Base-by-base conservation (phyloP, 2,797 vertebrate species). In the Eupleurogrammus muticus region DNA sequence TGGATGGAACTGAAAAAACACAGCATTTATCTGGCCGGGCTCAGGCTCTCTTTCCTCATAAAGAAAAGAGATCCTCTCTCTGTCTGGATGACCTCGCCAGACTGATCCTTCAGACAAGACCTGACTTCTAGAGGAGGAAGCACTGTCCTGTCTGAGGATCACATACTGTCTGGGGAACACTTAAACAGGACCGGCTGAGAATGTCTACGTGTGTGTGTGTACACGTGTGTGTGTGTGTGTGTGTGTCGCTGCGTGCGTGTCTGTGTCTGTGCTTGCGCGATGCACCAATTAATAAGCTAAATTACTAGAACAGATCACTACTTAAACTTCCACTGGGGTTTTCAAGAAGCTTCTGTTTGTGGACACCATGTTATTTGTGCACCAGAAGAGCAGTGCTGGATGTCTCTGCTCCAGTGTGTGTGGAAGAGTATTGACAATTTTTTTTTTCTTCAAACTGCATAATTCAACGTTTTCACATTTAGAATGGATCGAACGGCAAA, bases 71-170 rank as follows among this genome's bases (percentile, higher is more conserved):
- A 84, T 82, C 79, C 71, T 80, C 83, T 80, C 72, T 81, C 85
- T 65, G 79, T 85, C 82, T 90, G 85, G 67, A 89, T 84, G 82
- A 90, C 68, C 87, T 90, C 78, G 84, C 89, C 89, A 88, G 85
- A 82, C 89, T 92, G 88, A 92, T 92, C 90, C 86, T 86, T 84
- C 84, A 86, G 83, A 90, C 85, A 75, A 82, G 84, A 85, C 83
- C 81, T 72, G 74, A 80, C 57, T 81, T 67, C 67, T 52, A 62
- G 74, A 80, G 70, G 89, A 90, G 89, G 90, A 93, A 91, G 81
- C 75, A 53, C 83, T 79, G 81, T 91, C 89, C 88, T 89, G 90
- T 91, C 89, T 91, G 84, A 85, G 90, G 84, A 90, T 91, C 89
- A 89, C 85, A 82, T 71, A 77, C 84, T 69, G 89, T 92, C 90